Evolutionary conservation across 1,140 invertebrate species (phyloP), one percentile per base, ranked within the genome.

Genomic region (Lanistes nyassanus): DNA sequence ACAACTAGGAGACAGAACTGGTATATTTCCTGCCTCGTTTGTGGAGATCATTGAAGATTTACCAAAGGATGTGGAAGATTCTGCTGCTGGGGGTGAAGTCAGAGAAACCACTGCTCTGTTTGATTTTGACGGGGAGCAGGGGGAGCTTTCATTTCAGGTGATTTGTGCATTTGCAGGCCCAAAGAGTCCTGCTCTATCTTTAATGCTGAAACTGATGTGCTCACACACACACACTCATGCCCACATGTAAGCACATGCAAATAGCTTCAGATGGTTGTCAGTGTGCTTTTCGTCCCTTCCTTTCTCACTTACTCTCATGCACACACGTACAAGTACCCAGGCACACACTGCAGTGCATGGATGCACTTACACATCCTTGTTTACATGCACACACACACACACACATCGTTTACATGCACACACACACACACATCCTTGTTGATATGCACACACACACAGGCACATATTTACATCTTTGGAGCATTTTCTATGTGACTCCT

Each of bases 1-100:
- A 37, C 92, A 94, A 86, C 92, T 90, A 60, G 89, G 92, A 72
- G 93, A 92, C 29, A 88, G 89, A 69, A 91, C 88, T 83, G 95
- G 95, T 58, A 93, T 95, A 84, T 96, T 96, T 89, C 95, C 95
- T 69, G 89, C 92, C 13, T 93, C 94, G 89, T 96, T 95, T 89
- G 93, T 96, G 37, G 92, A 87, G 66, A 82, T 87, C 19, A 84
- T 87, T 56, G 83, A 88, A 72, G 84, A 86, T 79, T 73, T 86
- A 23, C 81, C 84, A 47, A 53, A 62, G 19, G 76, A 73, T 29
- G 51, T 11, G 60, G 6, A 55, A 23, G 13, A 23, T n/a, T 31
- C 26, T 29, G 37, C 29, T 29, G n/a, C n/a, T 34, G 39, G 23
- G 29, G 47, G 16, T 23, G 60, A 7, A 16, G 26, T 42, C 13